These are phyloP conservation scores for Cyphomyrus plagiostoma DNA, from an alignment of 2,113 vertebrate species.

Conservation along the genomic window DNA sequence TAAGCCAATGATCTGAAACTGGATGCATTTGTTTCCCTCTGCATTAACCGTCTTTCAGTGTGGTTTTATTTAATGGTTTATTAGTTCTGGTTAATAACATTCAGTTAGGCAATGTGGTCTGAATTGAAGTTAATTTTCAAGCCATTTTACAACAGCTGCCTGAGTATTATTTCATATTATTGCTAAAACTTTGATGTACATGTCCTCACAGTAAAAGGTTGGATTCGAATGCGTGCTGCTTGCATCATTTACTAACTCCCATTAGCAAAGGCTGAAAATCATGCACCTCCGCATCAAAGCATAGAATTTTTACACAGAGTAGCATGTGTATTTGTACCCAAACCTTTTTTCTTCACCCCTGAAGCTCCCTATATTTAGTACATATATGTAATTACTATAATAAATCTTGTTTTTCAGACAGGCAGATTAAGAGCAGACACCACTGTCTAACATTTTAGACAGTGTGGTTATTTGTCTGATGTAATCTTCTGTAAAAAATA, in stretches of 20 bases:
- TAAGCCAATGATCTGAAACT: not conserved
- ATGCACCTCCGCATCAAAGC: not conserved
- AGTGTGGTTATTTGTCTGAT: not conserved
- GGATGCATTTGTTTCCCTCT: not conserved
- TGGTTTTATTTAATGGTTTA: not conserved
- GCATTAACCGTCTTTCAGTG: not conserved
- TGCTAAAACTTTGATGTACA: not conserved
- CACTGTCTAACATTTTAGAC: not conserved
- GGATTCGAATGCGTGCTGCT: not conserved
- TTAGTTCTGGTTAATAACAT: constrained; percentile 13
- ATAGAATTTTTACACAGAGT: too few relatives aligned
- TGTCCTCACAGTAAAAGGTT: not conserved
- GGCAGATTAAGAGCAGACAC: constrained; percentile 3
- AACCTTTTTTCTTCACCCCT: not conserved
- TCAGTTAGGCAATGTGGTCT: not conserved
- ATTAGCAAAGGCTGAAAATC: not conserved
- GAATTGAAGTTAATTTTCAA: constrained; percentile 15
- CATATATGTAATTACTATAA: not conserved
- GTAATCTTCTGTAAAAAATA: not conserved
- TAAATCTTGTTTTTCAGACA: constrained; percentile 13
- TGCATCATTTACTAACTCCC: not conserved
- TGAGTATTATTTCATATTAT: constrained; percentile 6
- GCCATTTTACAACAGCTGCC: not conserved
- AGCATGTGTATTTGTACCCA: not conserved
- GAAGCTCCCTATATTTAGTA: constrained; percentile 7